phyloP scores from a whole-genome alignment of 2,888 invertebrate genomes.

The Perdita meconis region DNA sequence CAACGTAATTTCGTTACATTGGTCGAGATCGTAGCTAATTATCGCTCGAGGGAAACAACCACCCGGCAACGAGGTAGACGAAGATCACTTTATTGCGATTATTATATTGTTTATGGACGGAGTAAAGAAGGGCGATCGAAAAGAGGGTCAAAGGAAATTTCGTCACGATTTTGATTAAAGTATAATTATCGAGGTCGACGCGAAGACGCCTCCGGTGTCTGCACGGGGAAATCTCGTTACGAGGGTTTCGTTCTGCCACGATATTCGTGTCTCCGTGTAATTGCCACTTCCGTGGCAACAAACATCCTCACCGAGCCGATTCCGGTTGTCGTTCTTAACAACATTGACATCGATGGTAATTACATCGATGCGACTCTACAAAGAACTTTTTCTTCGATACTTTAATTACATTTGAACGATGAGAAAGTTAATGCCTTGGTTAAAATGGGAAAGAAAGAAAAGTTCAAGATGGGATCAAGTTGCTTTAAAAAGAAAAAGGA shows the following conservation, averaged over 20 bases:
- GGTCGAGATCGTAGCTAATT: background rate
- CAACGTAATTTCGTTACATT: slow-evolving; percentile 2
- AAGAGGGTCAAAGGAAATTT: slow-evolving; percentile 46
- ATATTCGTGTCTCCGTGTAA: slow-evolving; percentile 8
- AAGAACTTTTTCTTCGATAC: background rate
- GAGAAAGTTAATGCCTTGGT: too few species aligned
- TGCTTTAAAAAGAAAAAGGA: too few species aligned
- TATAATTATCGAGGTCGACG: slow-evolving; percentile 52
- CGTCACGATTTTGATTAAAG: slow-evolving; percentile 59
- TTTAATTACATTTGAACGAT: background rate
- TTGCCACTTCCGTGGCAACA: background rate
- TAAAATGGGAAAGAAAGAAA: too few species aligned
- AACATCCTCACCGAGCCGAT: slow-evolving; percentile 1
- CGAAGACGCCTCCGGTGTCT: slow-evolving; percentile 40
- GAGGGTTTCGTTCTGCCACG: slow-evolving; percentile 30
- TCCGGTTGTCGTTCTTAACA: background rate
- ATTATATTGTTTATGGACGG: slow-evolving; percentile 12
- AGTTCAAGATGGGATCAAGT: too few species aligned
- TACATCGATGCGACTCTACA: background rate
- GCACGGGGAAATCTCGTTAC: slow-evolving; percentile 44
- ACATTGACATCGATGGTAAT: background rate
- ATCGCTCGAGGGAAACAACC: background rate
- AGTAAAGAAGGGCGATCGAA: slow-evolving; percentile 9
- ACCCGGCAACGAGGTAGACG: background rate
- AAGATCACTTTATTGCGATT: slow-evolving; percentile 8